Conservation (phyloP, 2,113 vertebrate genomes). For the Channa maculata region DNA sequence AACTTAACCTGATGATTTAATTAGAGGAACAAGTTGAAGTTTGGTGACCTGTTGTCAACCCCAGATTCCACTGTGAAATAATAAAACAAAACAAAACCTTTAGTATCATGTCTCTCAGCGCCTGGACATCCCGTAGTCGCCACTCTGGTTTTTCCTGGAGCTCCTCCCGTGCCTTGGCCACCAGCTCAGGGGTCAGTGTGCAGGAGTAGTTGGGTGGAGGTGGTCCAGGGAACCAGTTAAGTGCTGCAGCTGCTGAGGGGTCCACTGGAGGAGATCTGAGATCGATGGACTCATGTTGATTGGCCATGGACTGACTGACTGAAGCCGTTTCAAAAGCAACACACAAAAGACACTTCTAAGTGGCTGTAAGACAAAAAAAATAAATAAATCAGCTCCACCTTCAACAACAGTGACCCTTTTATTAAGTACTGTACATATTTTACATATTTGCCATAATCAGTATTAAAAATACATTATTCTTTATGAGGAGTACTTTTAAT, state of each 20-base stretch:
- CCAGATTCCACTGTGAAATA: not conserved
- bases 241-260: conserved; percentile 73
- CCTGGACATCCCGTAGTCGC: conserved; percentile 95
- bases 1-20: too few relatives aligned
- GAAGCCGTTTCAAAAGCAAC: conserved; percentile 37
- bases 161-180: conserved; percentile 94
- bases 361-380: not conserved
- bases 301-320: conserved; percentile 86
- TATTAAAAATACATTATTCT: too few relatives aligned
- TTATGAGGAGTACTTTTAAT: too few relatives aligned
- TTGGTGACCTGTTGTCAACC: too few relatives aligned
- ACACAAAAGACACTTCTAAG: not conserved
- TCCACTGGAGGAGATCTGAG: conserved; percentile 83
- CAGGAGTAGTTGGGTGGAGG: conserved; percentile 89
- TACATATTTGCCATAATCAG: too few relatives aligned
- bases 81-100: conserved; percentile 71
- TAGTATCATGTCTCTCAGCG: conserved; percentile 95
- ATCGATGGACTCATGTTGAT: conserved; percentile 88
- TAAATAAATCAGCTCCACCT: too few relatives aligned
- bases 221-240: conserved; percentile 78
- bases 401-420: too few relatives aligned
- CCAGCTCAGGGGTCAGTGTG: conserved; percentile 89
- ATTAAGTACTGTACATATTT: too few relatives aligned
- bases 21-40: too few relatives aligned
- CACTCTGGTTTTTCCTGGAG: conserved; percentile 98